Conservation (phyloP, 2,113 vertebrate genomes). For the Australoheros scitulus region DNA sequence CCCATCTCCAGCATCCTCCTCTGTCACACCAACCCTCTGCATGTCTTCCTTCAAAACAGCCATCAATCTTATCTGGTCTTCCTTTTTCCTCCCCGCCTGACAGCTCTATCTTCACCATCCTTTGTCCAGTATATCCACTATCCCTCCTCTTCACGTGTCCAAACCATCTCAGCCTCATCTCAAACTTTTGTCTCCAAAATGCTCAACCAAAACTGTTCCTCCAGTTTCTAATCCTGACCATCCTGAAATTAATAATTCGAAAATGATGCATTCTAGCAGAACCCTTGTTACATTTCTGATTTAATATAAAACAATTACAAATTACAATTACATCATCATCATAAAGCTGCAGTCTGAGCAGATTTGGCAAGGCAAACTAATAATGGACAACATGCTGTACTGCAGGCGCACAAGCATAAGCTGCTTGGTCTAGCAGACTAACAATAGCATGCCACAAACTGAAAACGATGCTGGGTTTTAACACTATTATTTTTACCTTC, state of each 20-base stretch:
- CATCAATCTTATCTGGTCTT: background rate
- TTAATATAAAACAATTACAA: background rate
- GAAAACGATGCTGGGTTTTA: constrained; percentile 19
- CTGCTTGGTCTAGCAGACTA: constrained; percentile 25
- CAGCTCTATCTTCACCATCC: background rate
- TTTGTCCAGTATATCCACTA: background rate
- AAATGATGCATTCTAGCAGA: background rate
- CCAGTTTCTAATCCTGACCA: background rate
- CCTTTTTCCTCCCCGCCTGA: background rate
- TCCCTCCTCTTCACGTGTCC: background rate
- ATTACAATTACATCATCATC: too few species aligned
- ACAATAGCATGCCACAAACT: constrained; percentile 13
- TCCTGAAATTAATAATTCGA: background rate
- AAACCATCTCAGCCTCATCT: background rate
- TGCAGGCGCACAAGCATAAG: constrained; percentile 38
- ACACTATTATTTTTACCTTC: constrained; percentile 35
- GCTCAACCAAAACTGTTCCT: background rate
- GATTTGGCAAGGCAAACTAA: background rate
- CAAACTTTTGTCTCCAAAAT: background rate
- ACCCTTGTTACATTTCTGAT: background rate
- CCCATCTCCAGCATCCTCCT: background rate
- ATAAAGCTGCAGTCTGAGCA: background rate
- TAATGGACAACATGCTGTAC: constrained; percentile 35
- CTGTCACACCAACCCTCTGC: background rate
- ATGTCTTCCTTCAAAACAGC: background rate